Conservation (phyloP, 2,888 invertebrate species). For the Microctonus aethiopoides region DNA sequence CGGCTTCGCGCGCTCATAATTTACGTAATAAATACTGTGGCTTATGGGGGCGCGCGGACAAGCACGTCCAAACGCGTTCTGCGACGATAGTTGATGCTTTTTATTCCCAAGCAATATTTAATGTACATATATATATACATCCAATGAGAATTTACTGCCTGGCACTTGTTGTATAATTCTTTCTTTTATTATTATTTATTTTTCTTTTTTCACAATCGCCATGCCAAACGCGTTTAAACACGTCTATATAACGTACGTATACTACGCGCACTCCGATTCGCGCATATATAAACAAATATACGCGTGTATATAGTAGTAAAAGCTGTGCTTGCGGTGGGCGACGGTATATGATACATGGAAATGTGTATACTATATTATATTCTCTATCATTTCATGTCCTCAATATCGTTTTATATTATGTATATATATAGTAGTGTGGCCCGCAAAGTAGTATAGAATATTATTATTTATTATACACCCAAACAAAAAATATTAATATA, state of each 20-base stretch:
- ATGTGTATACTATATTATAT: not conserved
- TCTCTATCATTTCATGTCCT: not conserved
- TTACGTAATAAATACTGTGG: slow-evolving; percentile 19
- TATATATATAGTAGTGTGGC: not conserved
- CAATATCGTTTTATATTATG: not conserved
- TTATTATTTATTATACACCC: too few relatives aligned
- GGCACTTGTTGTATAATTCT: not conserved
- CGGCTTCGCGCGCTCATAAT: slow-evolving; percentile 18
- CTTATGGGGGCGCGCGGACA: not conserved
- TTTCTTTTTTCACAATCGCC: not conserved
- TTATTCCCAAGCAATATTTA: slow-evolving; percentile 31
- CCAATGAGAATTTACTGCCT: slow-evolving; percentile 32
- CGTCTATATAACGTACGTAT: too few relatives aligned
- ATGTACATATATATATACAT: slow-evolving; percentile 39
- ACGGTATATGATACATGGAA: not conserved
- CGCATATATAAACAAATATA: not conserved
- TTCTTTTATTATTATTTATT: not conserved
- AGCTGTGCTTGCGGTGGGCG: not conserved
- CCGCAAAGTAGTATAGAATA: too few relatives aligned
- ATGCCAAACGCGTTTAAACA: not conserved
- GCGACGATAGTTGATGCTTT: not conserved
- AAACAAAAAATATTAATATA: too few relatives aligned
- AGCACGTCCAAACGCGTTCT: not conserved
- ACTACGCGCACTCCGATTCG: not conserved
- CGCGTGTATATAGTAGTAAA: not conserved